A percentile compares a stretch with the other conserved stretches of the same genome.
Evolutionary conservation across 2,888 invertebrate genomes (phyloP).

Genomic region (Erebia epiphron): DNA sequence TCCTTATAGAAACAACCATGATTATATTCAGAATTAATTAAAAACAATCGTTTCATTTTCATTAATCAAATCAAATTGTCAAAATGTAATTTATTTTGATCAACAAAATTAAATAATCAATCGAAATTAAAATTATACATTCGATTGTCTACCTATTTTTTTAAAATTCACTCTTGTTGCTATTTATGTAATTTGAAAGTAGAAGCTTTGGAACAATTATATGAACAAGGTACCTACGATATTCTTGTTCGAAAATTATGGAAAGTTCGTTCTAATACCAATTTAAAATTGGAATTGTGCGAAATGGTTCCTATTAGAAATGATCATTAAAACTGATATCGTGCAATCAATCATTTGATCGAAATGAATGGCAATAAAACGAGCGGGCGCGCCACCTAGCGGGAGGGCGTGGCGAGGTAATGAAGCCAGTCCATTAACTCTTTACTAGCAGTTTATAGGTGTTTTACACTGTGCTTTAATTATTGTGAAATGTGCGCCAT

Average conservation of each 20-base stretch:
- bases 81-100: too few relatives aligned
- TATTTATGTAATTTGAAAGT: too few relatives aligned
- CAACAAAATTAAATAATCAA: too few relatives aligned
- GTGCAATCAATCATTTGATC: slow-evolving; percentile 47
- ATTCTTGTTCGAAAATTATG: slow-evolving; percentile 15
- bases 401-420: slow-evolving; percentile 62
- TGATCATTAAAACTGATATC: slow-evolving; percentile 39
- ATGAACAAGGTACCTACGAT: not conserved
- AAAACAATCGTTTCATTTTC: too few relatives aligned
- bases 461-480: slow-evolving; percentile 73
- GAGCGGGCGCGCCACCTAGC: slow-evolving; percentile 64
- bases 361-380: slow-evolving; percentile 45
- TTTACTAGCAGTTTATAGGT: slow-evolving; percentile 72
- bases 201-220: not conserved
- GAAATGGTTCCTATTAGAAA: slow-evolving; percentile 37
- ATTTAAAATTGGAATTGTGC: slow-evolving; percentile 33
- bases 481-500: slow-evolving; percentile 62
- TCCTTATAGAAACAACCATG: too few relatives aligned
- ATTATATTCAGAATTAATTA: too few relatives aligned
- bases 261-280: slow-evolving; percentile 18
- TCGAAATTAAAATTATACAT: too few relatives aligned
- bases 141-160: too few relatives aligned
- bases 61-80: too few relatives aligned
- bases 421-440: slow-evolving; percentile 66
- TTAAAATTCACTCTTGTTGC: too few relatives aligned